Conservation (phyloP, 2,888 invertebrate genomes). For the Cheilosia pagana region DNA sequence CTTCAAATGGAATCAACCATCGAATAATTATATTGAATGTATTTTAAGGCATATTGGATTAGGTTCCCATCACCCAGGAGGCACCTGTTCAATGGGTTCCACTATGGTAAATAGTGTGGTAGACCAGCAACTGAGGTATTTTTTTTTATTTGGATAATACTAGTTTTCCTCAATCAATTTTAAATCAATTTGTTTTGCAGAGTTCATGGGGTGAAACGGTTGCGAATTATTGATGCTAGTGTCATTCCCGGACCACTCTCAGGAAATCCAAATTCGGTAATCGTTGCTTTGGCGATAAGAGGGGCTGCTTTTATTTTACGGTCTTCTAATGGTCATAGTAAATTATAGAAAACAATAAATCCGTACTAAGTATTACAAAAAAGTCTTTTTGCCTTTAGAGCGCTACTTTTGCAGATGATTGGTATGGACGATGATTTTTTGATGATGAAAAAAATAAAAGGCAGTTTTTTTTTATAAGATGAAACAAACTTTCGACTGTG, state of each 20-base stretch:
- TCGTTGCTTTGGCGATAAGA: conserved; percentile 87
- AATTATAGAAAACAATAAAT: background rate
- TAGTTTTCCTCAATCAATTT: conserved; percentile 12
- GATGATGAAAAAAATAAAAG: too few relatives aligned
- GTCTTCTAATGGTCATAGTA: conserved; percentile 17
- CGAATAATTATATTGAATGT: conserved; percentile 87
- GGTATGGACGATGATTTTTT: too few relatives aligned
- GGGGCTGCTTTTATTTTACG: conserved; percentile 86
- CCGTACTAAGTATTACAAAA: background rate
- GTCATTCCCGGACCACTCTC: conserved; percentile 91
- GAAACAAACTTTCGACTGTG: too few relatives aligned
- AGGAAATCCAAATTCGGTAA: conserved; percentile 89
- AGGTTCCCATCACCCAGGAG: conserved; percentile 91
- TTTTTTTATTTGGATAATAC: background rate
- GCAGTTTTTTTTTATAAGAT: too few relatives aligned
- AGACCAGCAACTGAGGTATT: conserved; percentile 87
- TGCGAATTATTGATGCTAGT: conserved; percentile 92
- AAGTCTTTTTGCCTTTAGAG: too few relatives aligned
- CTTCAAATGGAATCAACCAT: conserved; percentile 79
- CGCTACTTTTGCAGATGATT: too few relatives aligned
- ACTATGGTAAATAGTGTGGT: conserved; percentile 85
- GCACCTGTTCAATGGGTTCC: conserved; percentile 89
- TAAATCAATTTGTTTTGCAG: too few relatives aligned
- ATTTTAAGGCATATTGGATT: conserved; percentile 86
- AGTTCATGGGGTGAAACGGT: conserved; percentile 86